Conservation (phyloP, 2,797 vertebrate species). For the Sylvilagus floridanus region DNA sequence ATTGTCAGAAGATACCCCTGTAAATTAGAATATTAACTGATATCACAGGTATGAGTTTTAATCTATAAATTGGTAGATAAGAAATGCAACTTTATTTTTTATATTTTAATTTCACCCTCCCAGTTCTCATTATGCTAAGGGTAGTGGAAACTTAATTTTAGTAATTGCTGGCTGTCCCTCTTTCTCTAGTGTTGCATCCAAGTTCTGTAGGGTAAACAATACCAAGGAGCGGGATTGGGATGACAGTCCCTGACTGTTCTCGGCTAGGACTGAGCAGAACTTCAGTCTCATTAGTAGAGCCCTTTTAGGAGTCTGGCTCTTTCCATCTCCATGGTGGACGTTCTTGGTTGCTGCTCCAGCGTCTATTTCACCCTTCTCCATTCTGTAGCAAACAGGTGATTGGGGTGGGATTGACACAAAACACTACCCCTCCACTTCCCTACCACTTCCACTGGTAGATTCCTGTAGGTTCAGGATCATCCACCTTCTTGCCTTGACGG, state of each 20-base stretch:
- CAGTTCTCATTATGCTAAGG: background rate
- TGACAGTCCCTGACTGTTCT: background rate
- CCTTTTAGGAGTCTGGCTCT: background rate
- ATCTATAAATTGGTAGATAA: background rate
- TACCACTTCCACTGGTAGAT: background rate
- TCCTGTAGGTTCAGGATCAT: background rate
- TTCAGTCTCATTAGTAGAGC: background rate
- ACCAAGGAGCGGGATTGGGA: background rate
- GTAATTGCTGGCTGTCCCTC: background rate
- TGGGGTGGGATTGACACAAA: background rate
- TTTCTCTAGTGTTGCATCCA: background rate
- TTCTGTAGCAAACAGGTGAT: background rate
- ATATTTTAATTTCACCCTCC: slow-evolving; percentile 37
- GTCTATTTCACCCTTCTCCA: background rate
- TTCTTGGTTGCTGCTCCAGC: background rate
- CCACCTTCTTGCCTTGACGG: background rate
- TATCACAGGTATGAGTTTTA: background rate
- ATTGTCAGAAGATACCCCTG: background rate
- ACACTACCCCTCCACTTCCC: background rate
- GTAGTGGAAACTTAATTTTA: background rate
- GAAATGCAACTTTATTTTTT: slow-evolving; percentile 3
- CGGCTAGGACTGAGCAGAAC: background rate
- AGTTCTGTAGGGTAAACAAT: background rate
- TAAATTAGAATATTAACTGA: background rate
- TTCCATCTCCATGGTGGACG: background rate